Conservation (phyloP, 2,888 invertebrate genomes). For the Drosophila flavopinicola region DNA sequence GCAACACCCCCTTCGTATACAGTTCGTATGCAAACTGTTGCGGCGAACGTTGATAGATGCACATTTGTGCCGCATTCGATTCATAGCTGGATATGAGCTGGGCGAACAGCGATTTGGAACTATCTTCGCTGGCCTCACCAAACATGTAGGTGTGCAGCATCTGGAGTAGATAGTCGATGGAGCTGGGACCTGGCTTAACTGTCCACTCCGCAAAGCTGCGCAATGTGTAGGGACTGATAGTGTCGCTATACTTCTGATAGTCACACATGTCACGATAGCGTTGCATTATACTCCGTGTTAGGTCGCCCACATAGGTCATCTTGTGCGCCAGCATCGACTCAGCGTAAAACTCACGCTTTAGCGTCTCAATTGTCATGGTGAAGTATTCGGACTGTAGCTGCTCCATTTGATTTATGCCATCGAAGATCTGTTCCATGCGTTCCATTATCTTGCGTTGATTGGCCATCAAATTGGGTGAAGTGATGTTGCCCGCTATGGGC, state of each 20-base stretch:
- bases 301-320: slow-evolving; percentile 11
- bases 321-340: slow-evolving; percentile 7
- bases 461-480: slow-evolving; percentile 12
- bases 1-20: slow-evolving; percentile 90
- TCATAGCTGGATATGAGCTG: slow-evolving; percentile 24
- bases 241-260: slow-evolving; percentile 18
- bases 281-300: slow-evolving; percentile 8
- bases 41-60: slow-evolving; percentile 90
- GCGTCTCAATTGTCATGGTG: slow-evolving; percentile 24
- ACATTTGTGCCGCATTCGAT: slow-evolving; percentile 86
- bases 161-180: slow-evolving; percentile 22
- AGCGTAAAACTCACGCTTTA: slow-evolving; percentile 14
- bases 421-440: slow-evolving; percentile 16
- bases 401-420: slow-evolving; percentile 26
- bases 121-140: not conserved
- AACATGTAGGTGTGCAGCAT: slow-evolving; percentile 17
- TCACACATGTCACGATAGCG: slow-evolving; percentile 18
- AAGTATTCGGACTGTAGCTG: slow-evolving; percentile 22
- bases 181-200: slow-evolving; percentile 24
- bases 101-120: slow-evolving; percentile 10
- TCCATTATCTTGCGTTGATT: slow-evolving; percentile 16
- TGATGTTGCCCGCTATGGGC: not conserved
- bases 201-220: slow-evolving; percentile 40
- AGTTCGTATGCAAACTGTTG: slow-evolving; percentile 92
- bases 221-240: slow-evolving; percentile 25